phyloP scores from a whole-genome alignment of 1,140 invertebrate genomes.

The Nylanderia fulva region DNA sequence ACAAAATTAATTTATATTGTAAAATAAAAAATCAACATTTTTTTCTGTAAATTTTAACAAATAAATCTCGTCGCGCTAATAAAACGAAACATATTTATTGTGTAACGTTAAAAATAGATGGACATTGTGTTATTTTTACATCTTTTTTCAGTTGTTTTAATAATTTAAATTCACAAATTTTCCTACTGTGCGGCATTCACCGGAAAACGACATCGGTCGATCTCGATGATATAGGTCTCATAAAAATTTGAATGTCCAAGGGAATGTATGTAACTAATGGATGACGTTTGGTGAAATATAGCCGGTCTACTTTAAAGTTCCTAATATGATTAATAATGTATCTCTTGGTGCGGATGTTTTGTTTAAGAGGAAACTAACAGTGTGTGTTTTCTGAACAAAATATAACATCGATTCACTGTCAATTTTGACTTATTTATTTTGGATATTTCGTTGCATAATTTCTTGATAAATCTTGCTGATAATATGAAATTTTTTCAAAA shows the following conservation, averaged over 20 bases:
- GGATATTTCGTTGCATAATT: not conserved
- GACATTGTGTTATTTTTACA: too few species aligned
- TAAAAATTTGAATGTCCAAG: not conserved
- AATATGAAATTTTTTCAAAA: not conserved
- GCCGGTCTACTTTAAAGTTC: not conserved
- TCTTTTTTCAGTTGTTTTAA: too few species aligned
- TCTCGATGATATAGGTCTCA: not conserved
- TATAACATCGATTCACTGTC: not conserved
- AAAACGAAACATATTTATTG: too few species aligned
- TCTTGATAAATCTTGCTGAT: not conserved
- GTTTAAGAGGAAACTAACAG: not conserved
- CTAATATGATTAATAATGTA: not conserved
- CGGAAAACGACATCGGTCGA: not conserved
- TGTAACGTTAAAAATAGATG: too few species aligned
- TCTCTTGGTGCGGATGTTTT: not conserved
- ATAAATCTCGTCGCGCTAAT: too few species aligned
- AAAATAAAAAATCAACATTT: too few species aligned
- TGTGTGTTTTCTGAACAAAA: not conserved
- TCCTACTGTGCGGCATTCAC: too few species aligned
- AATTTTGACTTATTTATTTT: not conserved
- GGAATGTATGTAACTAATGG: not conserved
- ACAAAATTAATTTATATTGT: too few species aligned
- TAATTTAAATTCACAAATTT: too few species aligned
- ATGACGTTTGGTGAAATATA: not conserved
- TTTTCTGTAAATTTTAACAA: too few species aligned